Base-by-base conservation (phyloP, 2,888 invertebrate species). In the Andrena fulva region DNA sequence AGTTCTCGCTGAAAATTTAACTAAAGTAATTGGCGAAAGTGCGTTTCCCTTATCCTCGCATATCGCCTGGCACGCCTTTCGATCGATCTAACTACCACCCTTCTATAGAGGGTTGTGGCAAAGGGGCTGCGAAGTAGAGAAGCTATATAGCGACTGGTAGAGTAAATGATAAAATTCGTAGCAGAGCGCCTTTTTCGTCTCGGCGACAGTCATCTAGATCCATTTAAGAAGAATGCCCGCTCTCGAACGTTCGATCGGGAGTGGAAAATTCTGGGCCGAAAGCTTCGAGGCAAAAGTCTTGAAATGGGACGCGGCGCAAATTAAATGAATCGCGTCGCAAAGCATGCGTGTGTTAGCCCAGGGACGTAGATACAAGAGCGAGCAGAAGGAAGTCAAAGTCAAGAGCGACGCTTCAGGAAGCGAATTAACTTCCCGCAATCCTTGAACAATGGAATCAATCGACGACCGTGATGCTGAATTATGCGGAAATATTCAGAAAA, bases 251-350 rank as follows among this genome's bases (percentile, higher is more conserved):
- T 16, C 20, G 29, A 29, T 29, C 29, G 7, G 20, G 29, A 54
- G 24, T 56, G 20, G 42, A 48, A 69, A 59, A 69, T 50, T 59
- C 59, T 68, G 29, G 24, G 8, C 33, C n/a, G n/a, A 33, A 70
- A 63, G 42, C 4, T 10, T 59, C 10, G 59, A 33, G 42, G 42
- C 77, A 16, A 66, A 54, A 29, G 16, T 56, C 59, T 79, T 70
- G 62, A 71, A 78, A 56, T 62, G 69, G 56, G 64, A 69, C 52
- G 73, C 54, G 64, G 63, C 35, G 35, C 59, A 63, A 78, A 72
- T 80, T 80, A 78, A 52, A 62, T 68, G 72, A 78, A 29, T 68
- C 12, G 24, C 27, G 27, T 33, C 52, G 54, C 48, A 62, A 60
- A 52, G n/a, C 66, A 54, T 27, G 24, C 20, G 27, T 33, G 54